Conservation (phyloP, 2,797 vertebrate genomes). For the Pipistrellus pygmaeus region DNA sequence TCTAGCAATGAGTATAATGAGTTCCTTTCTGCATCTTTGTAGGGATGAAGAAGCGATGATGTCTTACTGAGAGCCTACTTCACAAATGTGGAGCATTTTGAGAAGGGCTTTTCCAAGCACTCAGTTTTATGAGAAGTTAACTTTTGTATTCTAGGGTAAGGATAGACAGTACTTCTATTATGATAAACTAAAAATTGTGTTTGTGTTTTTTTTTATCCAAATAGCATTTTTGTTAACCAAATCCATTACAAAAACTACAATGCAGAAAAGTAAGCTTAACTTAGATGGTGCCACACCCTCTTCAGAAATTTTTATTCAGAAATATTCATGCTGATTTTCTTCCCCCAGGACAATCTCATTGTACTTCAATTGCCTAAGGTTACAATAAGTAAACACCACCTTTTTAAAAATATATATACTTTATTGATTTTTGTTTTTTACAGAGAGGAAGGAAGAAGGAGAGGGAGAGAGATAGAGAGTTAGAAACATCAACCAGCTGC, state of each 20-base stretch:
- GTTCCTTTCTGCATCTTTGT: conserved; percentile 31
- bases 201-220: neutral
- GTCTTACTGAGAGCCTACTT: neutral
- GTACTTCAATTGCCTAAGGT: neutral
- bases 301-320: neutral
- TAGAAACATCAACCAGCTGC: too few relatives aligned
- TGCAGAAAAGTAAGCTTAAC: neutral
- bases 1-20: neutral
- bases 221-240: neutral
- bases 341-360: neutral
- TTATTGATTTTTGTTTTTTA: too few relatives aligned
- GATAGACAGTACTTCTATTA: neutral
- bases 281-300: neutral
- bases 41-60: neutral
- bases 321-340: neutral
- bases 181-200: neutral
- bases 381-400: neutral
- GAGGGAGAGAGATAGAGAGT: too few relatives aligned
- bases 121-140: neutral
- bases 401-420: too few relatives aligned
- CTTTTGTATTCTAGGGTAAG: neutral
- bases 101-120: neutral
- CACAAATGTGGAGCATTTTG: neutral
- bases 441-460: too few relatives aligned
- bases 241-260: neutral